These are phyloP conservation scores for Melieria crassipennis DNA, from an alignment of 2,888 invertebrate genomes.

Conservation along the genomic window DNA sequence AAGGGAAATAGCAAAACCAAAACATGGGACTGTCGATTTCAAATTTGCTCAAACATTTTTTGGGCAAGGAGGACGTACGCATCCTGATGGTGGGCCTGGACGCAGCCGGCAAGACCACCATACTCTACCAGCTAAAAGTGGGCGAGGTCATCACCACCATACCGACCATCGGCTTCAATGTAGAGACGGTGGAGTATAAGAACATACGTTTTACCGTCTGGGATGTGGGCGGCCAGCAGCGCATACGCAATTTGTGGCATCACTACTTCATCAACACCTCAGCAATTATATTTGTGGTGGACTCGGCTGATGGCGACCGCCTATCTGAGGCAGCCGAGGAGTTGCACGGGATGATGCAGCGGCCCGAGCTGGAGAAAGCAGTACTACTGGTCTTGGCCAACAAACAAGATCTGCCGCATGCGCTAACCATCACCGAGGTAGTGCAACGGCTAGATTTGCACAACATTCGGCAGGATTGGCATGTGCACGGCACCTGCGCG, in stretches of 20 bases:
- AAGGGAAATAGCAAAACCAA: neutral
- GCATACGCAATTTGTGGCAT: slow-evolving; percentile 55
- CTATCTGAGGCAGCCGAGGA: slow-evolving; percentile 50
- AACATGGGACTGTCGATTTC: slow-evolving; percentile 52
- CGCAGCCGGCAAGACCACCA: slow-evolving; percentile 60
- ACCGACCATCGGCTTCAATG: slow-evolving; percentile 60
- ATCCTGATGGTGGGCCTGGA: slow-evolving; percentile 59
- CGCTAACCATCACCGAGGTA: slow-evolving; percentile 45
- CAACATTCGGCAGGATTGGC: slow-evolving; percentile 45
- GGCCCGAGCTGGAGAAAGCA: slow-evolving; percentile 48
- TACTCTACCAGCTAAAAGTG: slow-evolving; percentile 55
- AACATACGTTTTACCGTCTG: slow-evolving; percentile 57
- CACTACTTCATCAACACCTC: slow-evolving; percentile 54
- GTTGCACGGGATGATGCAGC: slow-evolving; percentile 49
- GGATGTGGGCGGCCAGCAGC: slow-evolving; percentile 58
- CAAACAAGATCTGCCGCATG: slow-evolving; percentile 56
- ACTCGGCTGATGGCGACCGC: slow-evolving; percentile 50
- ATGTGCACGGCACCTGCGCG: slow-evolving; percentile 47
- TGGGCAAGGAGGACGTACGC: slow-evolving; percentile 50
- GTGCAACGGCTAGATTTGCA: slow-evolving; percentile 44
- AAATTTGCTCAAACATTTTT: slow-evolving; percentile 48
- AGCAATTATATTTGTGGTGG: slow-evolving; percentile 57
- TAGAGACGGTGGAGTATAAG: slow-evolving; percentile 56
- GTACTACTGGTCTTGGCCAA: slow-evolving; percentile 55
- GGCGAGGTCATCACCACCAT: slow-evolving; percentile 52